Evolutionary conservation across 2,888 invertebrate species (phyloP), one percentile per base, ranked within the genome.

Genomic region (Proisotoma minuta): DNA sequence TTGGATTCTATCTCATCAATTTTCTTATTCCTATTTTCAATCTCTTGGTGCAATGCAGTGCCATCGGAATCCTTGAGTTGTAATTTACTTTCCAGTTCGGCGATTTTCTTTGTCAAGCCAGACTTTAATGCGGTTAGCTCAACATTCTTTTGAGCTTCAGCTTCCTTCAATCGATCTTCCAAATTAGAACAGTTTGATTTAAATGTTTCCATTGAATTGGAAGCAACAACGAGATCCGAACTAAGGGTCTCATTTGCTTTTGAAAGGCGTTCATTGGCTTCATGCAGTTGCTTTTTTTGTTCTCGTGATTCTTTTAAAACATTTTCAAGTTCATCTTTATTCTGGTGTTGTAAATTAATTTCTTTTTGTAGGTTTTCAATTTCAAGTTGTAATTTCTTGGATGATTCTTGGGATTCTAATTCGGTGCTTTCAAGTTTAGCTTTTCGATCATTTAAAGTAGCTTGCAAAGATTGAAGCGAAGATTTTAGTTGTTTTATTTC

Each of bases 381-480:
- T 22, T 15, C 59, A 40, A 8, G 50, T 40, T 27, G 24, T 20
- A 76, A 73, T 69, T 76, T 77, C 43, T 75, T 75, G 57, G 77
- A 76, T n/a, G 77, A 57, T 47, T 73, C 71, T 61, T 63, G 70
- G 22, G 77, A 73, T 48, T 73, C 65, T 71, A 47, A 5, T 73
- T 43, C 18, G 4, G 20, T n/a, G 5, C 20, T 43, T 4, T 43
- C 10, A 43, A 43, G 20, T n/a, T 43, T 69, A 68, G 76, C 76
- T 29, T 72, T 65, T 15, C 75, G 63, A 12, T 43, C 18, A 5
- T 43, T 20, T 20, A 43, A 5, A 4, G 15, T 20, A 4, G 5
- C 20, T 5, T 15, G 15, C 20, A 43, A n/a, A 4, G 43, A 43
- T n/a, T 75, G 63, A 76, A 76, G 2, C 74, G 71, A 18, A 1